Evolutionary conservation across 1,140 invertebrate genomes (phyloP), one percentile per base, ranked within the genome.

Genomic region (Hyles euphorbiae): DNA sequence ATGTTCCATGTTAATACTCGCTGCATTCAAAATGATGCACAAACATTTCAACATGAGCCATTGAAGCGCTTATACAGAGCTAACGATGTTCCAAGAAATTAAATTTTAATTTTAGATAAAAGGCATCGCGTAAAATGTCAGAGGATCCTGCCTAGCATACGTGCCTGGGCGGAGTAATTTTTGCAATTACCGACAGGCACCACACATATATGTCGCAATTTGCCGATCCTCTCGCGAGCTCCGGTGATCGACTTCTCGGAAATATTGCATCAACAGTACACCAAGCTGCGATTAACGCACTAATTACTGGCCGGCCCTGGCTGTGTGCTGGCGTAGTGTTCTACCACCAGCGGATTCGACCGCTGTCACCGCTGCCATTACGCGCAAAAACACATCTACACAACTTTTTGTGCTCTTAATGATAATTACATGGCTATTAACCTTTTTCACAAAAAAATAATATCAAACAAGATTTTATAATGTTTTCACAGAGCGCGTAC

Each of bases 191-290:
- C 68, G 69, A 68, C 81, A 76, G 70, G 60, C 76, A 76, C 78
- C 75, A 83, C 70, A 83, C 82, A 82, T 87, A 87, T 85, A 81
- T 87, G 77, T 58, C 75, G 83, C 79, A 87, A 86, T 84, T 87
- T 86, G 78, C 82, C 76, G 75, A 70, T 76, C 72, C 72, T 70
- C 70, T 64, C 71, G 73, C 70, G 67, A 67, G 68, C 75, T 72
- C 64, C 74, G 68, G 60, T 80, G 80, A 82, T 79, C 78, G 74
- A 58, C 64, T 87, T 87, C 84, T 76, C 66, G 71, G 84, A 87
- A 87, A 70, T 70, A 77, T 82, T 82, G 81, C 80, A 81, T 78
- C 81, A 75, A 79, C 70, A 60, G 67, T 62, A 60, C 60, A 50
- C 62, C 58, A 61, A 60, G 71, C 68, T 56, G 70, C 78, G 78